phyloP scores from a whole-genome alignment of 37 sponge, comb jelly and placozoan genomes.

The Aphrocallistes beatrix region DNA sequence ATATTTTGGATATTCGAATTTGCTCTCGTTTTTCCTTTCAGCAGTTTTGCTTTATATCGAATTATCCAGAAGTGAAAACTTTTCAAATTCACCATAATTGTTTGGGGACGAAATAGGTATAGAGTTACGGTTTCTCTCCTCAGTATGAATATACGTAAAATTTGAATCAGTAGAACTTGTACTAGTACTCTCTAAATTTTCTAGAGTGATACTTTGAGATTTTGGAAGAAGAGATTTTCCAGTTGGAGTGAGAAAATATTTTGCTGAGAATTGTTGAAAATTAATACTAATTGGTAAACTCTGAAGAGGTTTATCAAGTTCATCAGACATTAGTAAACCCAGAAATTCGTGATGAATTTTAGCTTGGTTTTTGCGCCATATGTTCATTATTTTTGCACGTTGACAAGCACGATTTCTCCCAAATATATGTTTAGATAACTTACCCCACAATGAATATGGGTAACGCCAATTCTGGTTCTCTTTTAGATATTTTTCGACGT shows the following conservation, averaged over 20 bases:
- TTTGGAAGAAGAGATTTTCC: neutral
- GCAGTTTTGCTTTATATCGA: neutral
- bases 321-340: neutral
- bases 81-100: neutral
- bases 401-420: neutral
- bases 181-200: neutral
- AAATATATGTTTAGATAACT: neutral
- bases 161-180: neutral
- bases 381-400: neutral
- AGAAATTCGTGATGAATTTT: neutral
- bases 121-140: neutral
- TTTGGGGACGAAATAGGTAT: too few species aligned
- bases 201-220: neutral
- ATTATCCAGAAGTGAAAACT: neutral
- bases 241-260: neutral
- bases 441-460: neutral
- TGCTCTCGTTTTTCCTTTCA: too few species aligned
- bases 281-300: neutral
- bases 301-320: neutral
- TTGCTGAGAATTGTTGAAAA: neutral
- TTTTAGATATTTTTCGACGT: neutral
- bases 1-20: neutral
- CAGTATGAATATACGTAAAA: neutral
- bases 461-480: neutral
- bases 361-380: neutral